Evolutionary conservation across 2,888 invertebrate genomes (phyloP), one percentile per base, ranked within the genome.

Genomic region (Ectobius pallidus): DNA sequence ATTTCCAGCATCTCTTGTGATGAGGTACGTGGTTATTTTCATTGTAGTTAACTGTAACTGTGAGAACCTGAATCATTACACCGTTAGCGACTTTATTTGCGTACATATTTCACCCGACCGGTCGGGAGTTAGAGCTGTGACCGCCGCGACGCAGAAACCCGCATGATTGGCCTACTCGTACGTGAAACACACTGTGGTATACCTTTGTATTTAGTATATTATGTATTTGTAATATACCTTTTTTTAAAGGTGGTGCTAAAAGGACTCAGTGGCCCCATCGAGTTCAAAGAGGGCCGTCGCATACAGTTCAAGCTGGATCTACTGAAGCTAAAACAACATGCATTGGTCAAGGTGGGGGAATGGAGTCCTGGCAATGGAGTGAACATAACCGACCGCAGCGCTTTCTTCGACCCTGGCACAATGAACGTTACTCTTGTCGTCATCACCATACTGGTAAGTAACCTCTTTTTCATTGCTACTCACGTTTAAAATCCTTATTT

Each of bases 191-290:
- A n/a, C n/a, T n/a, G n/a, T n/a, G n/a, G n/a, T n/a, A n/a, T n/a
- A n/a, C n/a, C n/a, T n/a, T n/a, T n/a, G n/a, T n/a, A n/a, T n/a
- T n/a, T n/a, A n/a, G n/a, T n/a, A n/a, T n/a, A n/a, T n/a, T n/a
- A n/a, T n/a, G n/a, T n/a, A n/a, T n/a, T 34, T 46, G 46, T 7
- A 46, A n/a, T 46, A 42, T 46, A 18, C 27, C 52, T 72, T 32
- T 25, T 22, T 9, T 81, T 82, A 34, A 81, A 92, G 92, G 92
- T 92, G 68, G 91, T 92, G 81, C 90, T 91, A 84, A 90, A 91
- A 81, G 94, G 94, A 4, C 84, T 94, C 69, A 92, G 92, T 30
- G 94, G 94, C 0, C 91, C 90, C 20, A 91, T 94, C 75, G 91
- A 91, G 81, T 93, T 93, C 83, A 92, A 92, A 80, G 91, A 92